Evolutionary conservation across 2,888 invertebrate genomes (phyloP).

Genomic region (Miltochrista miniata): DNA sequence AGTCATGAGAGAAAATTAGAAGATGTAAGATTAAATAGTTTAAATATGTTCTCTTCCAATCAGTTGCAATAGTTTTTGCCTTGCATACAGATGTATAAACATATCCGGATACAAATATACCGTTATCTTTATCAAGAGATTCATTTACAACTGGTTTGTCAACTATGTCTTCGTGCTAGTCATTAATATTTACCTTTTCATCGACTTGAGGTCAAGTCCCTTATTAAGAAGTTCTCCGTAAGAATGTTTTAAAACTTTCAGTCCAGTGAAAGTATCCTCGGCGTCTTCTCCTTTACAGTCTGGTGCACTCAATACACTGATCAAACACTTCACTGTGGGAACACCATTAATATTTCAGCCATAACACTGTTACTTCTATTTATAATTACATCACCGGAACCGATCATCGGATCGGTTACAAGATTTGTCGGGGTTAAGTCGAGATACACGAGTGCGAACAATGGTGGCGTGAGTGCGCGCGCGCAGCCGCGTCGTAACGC

Average conservation of each 20-base stretch:
- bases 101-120: slow-evolving; percentile 15
- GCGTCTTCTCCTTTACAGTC: slow-evolving; percentile 64
- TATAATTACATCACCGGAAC: slow-evolving; percentile 57
- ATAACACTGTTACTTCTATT: slow-evolving; percentile 23
- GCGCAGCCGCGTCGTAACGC: slow-evolving; percentile 38
- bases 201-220: slow-evolving; percentile 53
- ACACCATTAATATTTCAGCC: slow-evolving; percentile 46
- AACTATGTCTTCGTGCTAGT: slow-evolving; percentile 9
- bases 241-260: slow-evolving; percentile 79
- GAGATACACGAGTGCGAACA: slow-evolving; percentile 49
- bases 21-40: too few species aligned
- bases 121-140: slow-evolving; percentile 31
- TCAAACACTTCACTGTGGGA: slow-evolving; percentile 50
- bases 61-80: not conserved
- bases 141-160: slow-evolving; percentile 19
- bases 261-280: slow-evolving; percentile 83
- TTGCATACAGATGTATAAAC: not conserved
- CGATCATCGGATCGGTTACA: slow-evolving; percentile 50
- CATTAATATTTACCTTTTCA: slow-evolving; percentile 59
- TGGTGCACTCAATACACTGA: slow-evolving; percentile 53
- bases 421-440: slow-evolving; percentile 51
- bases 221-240: slow-evolving; percentile 74
- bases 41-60: not conserved
- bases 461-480: slow-evolving; percentile 20
- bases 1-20: too few species aligned